Percentiles rank a stretch among this genome's conserved stretches.
Evolutionary conservation across 2,888 invertebrate genomes (phyloP).

Genomic region (Drosophila prostipennis): DNA sequence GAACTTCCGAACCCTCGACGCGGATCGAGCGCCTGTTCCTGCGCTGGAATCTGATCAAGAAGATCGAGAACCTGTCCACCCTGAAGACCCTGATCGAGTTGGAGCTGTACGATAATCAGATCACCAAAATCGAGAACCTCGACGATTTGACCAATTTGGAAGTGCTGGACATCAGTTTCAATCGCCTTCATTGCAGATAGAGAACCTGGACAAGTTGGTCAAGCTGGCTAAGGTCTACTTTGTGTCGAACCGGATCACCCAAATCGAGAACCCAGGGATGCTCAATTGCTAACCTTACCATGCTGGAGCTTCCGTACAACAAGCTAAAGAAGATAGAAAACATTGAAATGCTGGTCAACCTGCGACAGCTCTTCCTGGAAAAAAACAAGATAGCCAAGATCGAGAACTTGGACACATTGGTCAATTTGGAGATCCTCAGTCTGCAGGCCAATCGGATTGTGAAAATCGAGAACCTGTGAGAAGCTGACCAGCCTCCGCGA

Average conservation of each 20-base stretch:
- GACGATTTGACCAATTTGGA: slow-evolving; percentile 94
- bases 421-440: slow-evolving; percentile 91
- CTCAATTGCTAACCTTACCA: slow-evolving; percentile 90
- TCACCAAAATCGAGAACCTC: slow-evolving; percentile 95
- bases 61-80: slow-evolving; percentile 94
- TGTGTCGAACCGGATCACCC: slow-evolving; percentile 94
- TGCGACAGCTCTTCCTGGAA: slow-evolving; percentile 93
- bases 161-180: slow-evolving; percentile 97
- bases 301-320: slow-evolving; percentile 98
- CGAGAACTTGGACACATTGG: slow-evolving; percentile 90
- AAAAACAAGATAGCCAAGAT: slow-evolving; percentile 97
- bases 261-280: slow-evolving; percentile 94
- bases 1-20: slow-evolving; percentile 91
- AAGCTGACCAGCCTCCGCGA: slow-evolving; percentile 91
- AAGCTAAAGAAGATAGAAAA: slow-evolving; percentile 95
- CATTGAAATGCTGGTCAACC: slow-evolving; percentile 89
- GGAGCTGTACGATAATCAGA: slow-evolving; percentile 98
- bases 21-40: slow-evolving; percentile 92
- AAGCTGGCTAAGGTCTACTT: slow-evolving; percentile 94
- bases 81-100: slow-evolving; percentile 92
- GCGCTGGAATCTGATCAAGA: slow-evolving; percentile 97
- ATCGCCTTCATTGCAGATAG: slow-evolving; percentile 94
- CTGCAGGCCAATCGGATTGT: slow-evolving; percentile 95
- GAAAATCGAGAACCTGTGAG: slow-evolving; percentile 94
- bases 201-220: slow-evolving; percentile 90